Base-by-base conservation (phyloP, 2,797 vertebrate species). In the Malurus splendens region DNA sequence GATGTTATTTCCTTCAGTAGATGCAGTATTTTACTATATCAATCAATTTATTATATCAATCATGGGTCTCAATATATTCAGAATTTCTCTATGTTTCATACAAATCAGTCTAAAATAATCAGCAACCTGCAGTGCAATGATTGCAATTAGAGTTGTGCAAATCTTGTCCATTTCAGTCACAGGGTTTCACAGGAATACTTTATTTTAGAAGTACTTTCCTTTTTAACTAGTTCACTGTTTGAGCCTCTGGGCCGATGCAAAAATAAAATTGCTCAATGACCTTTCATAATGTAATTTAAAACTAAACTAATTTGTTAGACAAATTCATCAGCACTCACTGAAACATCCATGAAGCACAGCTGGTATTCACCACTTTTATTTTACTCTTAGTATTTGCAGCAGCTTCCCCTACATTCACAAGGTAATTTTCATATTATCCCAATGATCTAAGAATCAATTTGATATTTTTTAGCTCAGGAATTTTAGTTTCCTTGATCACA, bases 21-120 rank as follows among this genome's bases (percentile, higher is more conserved):
- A 47, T 57, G 62, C 15, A 79, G 44, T 44, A 42, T 83, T 81
- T 67, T 94, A 78, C 80, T 87, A 47, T 68, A 95, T 92, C 89
- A 93, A 92, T 93, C 92, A 92, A 87, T 93, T 78, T 87, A 78
- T 89, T 81, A 75, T 92, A 89, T 90, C 81, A 92, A 47, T 87
- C 93, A 94, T 13, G 2, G 56, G 41, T 67, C 51, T 56, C 64
- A 80, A 91, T 91, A 62, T 92, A 92, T 80, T 84, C 85, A 90
- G 9, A 71, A 38, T 79, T 95, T 70, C 77, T 89, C 68, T 72
- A 18, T 86, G 44, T 94, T 94, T 92, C 47, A 93, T 71, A 93
- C 92, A 77, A 95, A 82, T 67, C 67, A 91, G 83, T 80, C 42
- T 86, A 68, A 95, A 93, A 94, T 94, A 96, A 95, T 75, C 88